Evolutionary conservation across 2,888 invertebrate species (phyloP), one percentile per base, ranked within the genome.

Genomic region (Hecatera dysodea): DNA sequence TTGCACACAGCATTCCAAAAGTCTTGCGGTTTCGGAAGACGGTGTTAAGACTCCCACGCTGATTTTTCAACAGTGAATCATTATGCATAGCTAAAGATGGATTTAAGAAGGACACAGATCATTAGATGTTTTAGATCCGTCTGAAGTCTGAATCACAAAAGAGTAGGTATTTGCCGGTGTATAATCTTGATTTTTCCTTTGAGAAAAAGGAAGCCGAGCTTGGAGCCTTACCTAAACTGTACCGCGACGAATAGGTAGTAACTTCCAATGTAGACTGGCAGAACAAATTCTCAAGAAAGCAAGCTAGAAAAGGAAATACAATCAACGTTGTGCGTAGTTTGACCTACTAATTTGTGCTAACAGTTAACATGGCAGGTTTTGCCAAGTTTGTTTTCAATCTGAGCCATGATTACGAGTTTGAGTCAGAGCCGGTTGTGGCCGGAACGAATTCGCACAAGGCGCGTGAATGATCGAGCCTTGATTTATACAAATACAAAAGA

Each of bases 391-490:
- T 86, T 89, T 88, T 88, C 86, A 87, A 86, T 87, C 78, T 69
- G 82, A 83, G 63, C 63, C 63, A 76, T 61, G 81, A 88, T 87
- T 87, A 84, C 78, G 82, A 78, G 84, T 83, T 89, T 85, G 86
- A 84, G 76, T 85, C 84, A 82, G 85, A 80, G 82, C 86, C 72
- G 29, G 53, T 73, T 88, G 87, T 87, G 89, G 80, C 88, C 88
- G 91, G 83, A 91, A 90, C 93, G 89, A 92, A 93, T 91, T 82
- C 73, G 75, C 86, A 83, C 85, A 82, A 84, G 87, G 85, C 81
- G 89, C 89, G 89, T 90, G 89, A 87, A 93, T 84, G 93, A 93
- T 93, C 81, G 78, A 69, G 66, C 81, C 84, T 86, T 84, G 87
- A 88, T 89, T 89, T 90, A 88, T 72, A 69, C 27, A 67, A 36